Percentiles rank a stretch among this genome's conserved stretches.
These are phyloP conservation scores for Propithecus coquereli DNA, from an alignment of 2,113 vertebrate genomes.

Conservation along the genomic window DNA sequence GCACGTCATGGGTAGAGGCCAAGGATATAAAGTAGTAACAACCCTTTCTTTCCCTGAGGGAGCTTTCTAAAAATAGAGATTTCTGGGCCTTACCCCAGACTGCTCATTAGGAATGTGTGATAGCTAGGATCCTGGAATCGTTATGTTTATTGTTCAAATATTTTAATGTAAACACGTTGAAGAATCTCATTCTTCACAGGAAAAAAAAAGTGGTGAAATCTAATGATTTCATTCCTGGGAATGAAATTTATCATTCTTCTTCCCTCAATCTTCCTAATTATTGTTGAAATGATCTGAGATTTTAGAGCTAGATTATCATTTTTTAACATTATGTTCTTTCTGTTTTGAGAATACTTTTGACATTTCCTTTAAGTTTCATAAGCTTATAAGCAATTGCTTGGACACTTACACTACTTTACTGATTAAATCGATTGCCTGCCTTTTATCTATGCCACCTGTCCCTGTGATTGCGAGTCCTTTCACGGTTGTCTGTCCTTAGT, in stretches of 20 bases:
- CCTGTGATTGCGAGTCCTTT: neutral
- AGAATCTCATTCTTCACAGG: neutral
- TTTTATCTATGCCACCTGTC: neutral
- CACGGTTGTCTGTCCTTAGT: neutral
- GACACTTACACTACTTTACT: neutral
- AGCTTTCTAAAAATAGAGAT: neutral
- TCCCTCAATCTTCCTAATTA: neutral
- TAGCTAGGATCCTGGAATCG: neutral
- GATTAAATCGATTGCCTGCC: neutral
- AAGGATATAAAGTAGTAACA: neutral
- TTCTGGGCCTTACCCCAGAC: neutral
- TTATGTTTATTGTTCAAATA: neutral
- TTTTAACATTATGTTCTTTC: neutral
- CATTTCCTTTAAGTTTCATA: neutral
- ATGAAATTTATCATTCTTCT: neutral
- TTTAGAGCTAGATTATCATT: neutral
- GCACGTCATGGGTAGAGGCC: neutral
- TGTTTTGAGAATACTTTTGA: neutral
- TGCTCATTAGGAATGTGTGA: conserved; percentile 4
- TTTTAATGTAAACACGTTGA: neutral
- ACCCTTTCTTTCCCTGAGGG: neutral
- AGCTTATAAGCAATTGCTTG: neutral
- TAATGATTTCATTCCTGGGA: neutral
- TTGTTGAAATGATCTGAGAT: neutral
- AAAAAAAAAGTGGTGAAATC: neutral